Percentiles rank a stretch among this genome's conserved stretches.
Evolutionary conservation across 2,113 vertebrate genomes (phyloP).

Genomic region (Myiagra hebetior): DNA sequence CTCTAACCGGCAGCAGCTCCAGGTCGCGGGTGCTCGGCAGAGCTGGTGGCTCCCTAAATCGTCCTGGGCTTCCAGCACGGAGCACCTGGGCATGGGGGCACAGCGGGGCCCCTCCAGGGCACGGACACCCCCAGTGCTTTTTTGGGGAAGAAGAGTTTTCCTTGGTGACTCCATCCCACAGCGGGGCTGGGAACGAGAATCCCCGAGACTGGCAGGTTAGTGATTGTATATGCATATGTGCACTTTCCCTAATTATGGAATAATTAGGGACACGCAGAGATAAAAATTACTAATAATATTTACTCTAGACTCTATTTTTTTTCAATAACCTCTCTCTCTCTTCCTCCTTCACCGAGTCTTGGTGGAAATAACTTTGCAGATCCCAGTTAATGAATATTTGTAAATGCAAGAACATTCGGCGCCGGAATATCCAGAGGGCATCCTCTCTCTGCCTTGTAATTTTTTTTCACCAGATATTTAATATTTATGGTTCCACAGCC

Average conservation of each 20-base stretch:
- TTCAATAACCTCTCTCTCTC: neutral
- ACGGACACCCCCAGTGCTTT: fast-evolving
- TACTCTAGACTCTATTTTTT: constrained; percentile 9
- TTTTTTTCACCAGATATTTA: constrained; percentile 9
- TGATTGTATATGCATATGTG: neutral
- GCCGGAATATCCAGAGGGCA: constrained; percentile 1
- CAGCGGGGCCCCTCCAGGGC: fast-evolving
- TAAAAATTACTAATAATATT: constrained; percentile 57
- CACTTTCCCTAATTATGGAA: neutral
- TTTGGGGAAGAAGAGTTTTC: neutral
- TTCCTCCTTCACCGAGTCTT: neutral
- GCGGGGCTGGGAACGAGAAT: neutral
- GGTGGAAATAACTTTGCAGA: constrained; percentile 12
- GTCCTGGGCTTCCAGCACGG: fast-evolving
- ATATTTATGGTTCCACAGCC: constrained; percentile 51
- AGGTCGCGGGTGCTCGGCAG: fast-evolving
- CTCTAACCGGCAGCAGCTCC: neutral
- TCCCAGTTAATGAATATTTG: constrained; percentile 60
- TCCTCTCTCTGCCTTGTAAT: neutral
- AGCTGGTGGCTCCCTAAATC: neutral
- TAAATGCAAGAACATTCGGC: constrained; percentile 25
- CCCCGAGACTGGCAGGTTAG: neutral
- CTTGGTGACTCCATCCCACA: neutral
- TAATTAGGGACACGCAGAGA: constrained; percentile 23
- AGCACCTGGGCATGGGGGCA: fast-evolving